phyloP scores from a whole-genome alignment of 2,888 invertebrate genomes.

The Acleris literana region DNA sequence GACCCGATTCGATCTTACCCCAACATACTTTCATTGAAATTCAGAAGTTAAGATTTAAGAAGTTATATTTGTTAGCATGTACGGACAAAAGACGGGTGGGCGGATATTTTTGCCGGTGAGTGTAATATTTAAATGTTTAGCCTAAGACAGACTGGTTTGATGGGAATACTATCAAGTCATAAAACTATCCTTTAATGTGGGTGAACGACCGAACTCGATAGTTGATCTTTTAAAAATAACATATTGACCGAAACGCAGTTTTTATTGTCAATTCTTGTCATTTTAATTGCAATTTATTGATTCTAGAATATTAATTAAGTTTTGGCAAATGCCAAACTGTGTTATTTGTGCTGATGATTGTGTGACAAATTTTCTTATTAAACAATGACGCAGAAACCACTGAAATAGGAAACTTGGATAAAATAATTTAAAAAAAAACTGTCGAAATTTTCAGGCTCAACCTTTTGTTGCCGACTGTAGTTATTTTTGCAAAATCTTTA shows the following conservation, averaged over 20 bases:
- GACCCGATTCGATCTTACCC: too few species aligned
- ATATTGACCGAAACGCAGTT: constrained; percentile 16
- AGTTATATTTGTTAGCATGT: too few species aligned
- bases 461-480: too few species aligned
- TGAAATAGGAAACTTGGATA: not conserved
- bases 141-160: constrained; percentile 4
- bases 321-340: not conserved
- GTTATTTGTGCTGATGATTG: not conserved
- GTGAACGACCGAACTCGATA: constrained; percentile 13
- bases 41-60: too few species aligned
- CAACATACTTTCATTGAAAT: too few species aligned
- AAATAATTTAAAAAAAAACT: too few species aligned
- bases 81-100: too few species aligned
- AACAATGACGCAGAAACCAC: not conserved
- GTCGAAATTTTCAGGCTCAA: too few species aligned
- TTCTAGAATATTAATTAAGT: constrained; percentile 2
- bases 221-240: constrained; percentile 26
- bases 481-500: too few species aligned
- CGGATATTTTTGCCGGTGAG: too few species aligned
- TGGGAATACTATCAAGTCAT: constrained; percentile 5
- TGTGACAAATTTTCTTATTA: not conserved
- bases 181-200: constrained; percentile 10
- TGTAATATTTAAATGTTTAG: constrained; percentile 12
- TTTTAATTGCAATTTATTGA: constrained; percentile 26
- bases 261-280: constrained; percentile 26